Conservation (phyloP, 2,888 invertebrate genomes). For the Hyalella azteca region DNA sequence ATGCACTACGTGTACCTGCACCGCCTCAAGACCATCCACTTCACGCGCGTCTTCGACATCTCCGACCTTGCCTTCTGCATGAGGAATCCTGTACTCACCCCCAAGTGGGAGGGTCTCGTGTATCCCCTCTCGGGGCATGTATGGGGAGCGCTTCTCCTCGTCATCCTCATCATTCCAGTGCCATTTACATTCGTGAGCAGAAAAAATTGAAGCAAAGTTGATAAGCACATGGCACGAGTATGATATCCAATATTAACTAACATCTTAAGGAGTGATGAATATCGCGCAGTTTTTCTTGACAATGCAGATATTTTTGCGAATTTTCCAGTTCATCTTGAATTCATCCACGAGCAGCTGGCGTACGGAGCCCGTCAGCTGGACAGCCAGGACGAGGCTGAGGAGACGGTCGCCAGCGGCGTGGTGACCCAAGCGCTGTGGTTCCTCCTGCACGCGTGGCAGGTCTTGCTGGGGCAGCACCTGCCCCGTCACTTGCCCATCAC, state of each 20-base stretch:
- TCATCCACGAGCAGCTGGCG: neutral
- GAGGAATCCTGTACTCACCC: neutral
- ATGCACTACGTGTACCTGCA: constrained; percentile 26
- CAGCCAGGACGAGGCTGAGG: too few species aligned
- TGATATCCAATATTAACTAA: too few species aligned
- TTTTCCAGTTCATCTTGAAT: too few species aligned
- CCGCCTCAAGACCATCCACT: neutral
- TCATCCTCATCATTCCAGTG: neutral
- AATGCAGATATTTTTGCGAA: too few species aligned
- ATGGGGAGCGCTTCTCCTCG: neutral
- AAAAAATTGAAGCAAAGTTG: too few species aligned
- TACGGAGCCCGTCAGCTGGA: neutral
- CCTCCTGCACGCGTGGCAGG: neutral
- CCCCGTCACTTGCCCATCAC: neutral
- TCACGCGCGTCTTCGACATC: constrained; percentile 13
- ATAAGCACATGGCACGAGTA: too few species aligned
- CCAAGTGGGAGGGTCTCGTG: neutral
- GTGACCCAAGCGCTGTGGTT: neutral
- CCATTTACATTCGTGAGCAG: neutral
- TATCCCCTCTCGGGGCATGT: neutral
- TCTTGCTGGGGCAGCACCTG: neutral
- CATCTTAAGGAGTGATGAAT: too few species aligned
- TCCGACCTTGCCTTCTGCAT: constrained; percentile 9
- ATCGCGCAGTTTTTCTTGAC: too few species aligned
- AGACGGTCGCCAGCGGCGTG: too few species aligned